Evolutionary conservation across 2,888 invertebrate species (phyloP).

Genomic region (Trichogramma dendrolimi): DNA sequence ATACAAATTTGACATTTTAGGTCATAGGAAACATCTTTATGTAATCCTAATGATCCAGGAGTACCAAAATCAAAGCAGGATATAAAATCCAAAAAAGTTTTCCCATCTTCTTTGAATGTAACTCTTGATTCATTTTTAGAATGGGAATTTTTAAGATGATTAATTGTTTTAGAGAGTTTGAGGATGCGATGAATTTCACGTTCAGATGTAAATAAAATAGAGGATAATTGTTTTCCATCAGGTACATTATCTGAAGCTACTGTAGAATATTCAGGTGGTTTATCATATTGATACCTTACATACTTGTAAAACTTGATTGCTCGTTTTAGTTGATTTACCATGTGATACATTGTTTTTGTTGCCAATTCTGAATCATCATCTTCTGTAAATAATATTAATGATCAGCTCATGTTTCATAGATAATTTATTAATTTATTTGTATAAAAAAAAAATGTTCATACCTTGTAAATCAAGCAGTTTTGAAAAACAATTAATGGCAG

Average conservation of each 20-base stretch:
- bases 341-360: conserved; percentile 39
- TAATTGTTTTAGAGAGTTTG: conserved; percentile 43
- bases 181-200: conserved; percentile 49
- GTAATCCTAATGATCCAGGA: conserved; percentile 47
- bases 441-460: conserved; percentile 4
- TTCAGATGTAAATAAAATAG: conserved; percentile 44
- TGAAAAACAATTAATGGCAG: conserved; percentile 53
- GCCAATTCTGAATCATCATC: conserved; percentile 39
- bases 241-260: conserved; percentile 36
- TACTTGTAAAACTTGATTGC: conserved; percentile 45
- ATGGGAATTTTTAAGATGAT: conserved; percentile 33
- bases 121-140: conserved; percentile 39
- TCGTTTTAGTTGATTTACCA: conserved; percentile 39
- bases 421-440: conserved; percentile 11
- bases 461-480: conserved; percentile 21
- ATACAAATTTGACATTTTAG: conserved; percentile 49
- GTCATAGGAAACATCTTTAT: conserved; percentile 48
- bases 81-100: conserved; percentile 46
- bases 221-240: conserved; percentile 36
- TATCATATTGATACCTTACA: conserved; percentile 38
- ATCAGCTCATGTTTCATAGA: not conserved
- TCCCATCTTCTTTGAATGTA: conserved; percentile 46
- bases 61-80: conserved; percentile 47
- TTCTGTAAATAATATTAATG: conserved; percentile 30
- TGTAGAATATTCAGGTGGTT: conserved; percentile 41